Conservation (phyloP, 2,888 invertebrate genomes). For the Hylaea fasciaria region DNA sequence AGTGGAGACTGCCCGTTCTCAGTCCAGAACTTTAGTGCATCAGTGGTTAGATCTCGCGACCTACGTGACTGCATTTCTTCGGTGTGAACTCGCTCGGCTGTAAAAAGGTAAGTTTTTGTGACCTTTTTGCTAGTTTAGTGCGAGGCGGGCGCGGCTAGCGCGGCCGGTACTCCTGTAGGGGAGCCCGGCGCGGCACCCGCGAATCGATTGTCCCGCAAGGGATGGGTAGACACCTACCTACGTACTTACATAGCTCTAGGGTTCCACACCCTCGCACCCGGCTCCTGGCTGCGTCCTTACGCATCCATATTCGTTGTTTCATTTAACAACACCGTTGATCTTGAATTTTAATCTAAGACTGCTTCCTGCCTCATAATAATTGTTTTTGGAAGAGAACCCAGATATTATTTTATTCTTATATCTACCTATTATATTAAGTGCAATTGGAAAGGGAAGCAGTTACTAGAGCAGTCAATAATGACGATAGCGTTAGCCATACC, state of each 20-base stretch:
- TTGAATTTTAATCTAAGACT: conserved; percentile 22
- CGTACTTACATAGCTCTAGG: conserved; percentile 45
- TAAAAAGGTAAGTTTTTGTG: conserved; percentile 79
- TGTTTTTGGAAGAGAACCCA: too few relatives aligned
- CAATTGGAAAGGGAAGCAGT: too few relatives aligned
- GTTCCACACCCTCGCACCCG: conserved; percentile 69
- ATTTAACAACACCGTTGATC: conserved; percentile 57
- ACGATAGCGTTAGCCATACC: too few relatives aligned
- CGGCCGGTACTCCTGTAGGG: conserved; percentile 68
- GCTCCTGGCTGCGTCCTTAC: conserved; percentile 2
- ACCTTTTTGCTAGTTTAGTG: conserved; percentile 56
- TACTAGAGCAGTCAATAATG: too few relatives aligned
- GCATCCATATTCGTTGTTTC: conserved; percentile 58
- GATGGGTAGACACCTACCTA: conserved; percentile 50
- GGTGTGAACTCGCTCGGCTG: conserved; percentile 74
- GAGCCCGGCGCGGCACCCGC: conserved; percentile 58
- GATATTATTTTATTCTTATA: too few relatives aligned
- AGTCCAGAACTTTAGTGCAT: conserved; percentile 66
- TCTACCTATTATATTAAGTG: too few relatives aligned
- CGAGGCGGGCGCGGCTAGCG: conserved; percentile 48
- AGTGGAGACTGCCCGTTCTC: conserved; percentile 64
- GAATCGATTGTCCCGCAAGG: conserved; percentile 77
- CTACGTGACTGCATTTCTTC: conserved; percentile 76
- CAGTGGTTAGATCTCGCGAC: conserved; percentile 76
- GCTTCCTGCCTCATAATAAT: too few relatives aligned